These are phyloP conservation scores for Acronicta alni DNA, from an alignment of 2,888 invertebrate species.

Conservation along the genomic window DNA sequence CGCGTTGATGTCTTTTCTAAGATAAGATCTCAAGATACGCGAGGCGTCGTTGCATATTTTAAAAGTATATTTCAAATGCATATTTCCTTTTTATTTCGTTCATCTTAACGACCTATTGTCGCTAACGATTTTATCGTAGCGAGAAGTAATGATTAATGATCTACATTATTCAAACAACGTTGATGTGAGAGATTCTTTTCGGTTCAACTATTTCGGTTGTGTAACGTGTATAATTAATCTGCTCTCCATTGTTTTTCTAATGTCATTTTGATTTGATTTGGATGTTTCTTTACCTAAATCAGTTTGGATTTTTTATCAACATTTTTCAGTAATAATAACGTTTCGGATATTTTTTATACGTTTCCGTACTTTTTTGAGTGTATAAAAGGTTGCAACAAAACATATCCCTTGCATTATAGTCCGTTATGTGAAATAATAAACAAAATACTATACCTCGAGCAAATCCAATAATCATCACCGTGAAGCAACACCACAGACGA, in stretches of 20 bases:
- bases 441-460: constrained; percentile 50
- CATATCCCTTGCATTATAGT: too few species aligned
- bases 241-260: not conserved
- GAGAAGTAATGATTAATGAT: constrained; percentile 51
- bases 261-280: too few species aligned
- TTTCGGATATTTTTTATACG: too few species aligned
- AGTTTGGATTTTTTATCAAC: too few species aligned
- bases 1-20: constrained; percentile 59
- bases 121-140: constrained; percentile 52
- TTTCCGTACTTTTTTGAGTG: too few species aligned
- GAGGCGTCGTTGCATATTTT: constrained; percentile 16
- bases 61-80: constrained; percentile 25
- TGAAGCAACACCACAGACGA: constrained; percentile 38
- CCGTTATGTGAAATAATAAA: constrained; percentile 32
- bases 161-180: constrained; percentile 40
- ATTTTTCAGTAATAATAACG: too few species aligned
- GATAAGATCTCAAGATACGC: constrained; percentile 45
- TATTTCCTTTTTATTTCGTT: constrained; percentile 36
- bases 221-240: constrained; percentile 12
- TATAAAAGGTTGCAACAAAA: too few species aligned
- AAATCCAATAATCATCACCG: constrained; percentile 53
- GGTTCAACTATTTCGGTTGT: constrained; percentile 27
- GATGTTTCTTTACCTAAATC: too few species aligned
- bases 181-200: constrained; percentile 40
- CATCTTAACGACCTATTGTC: constrained; percentile 56